Evolutionary conservation across 2,113 vertebrate species (phyloP).

Genomic region (Megaptera novaeangliae): DNA sequence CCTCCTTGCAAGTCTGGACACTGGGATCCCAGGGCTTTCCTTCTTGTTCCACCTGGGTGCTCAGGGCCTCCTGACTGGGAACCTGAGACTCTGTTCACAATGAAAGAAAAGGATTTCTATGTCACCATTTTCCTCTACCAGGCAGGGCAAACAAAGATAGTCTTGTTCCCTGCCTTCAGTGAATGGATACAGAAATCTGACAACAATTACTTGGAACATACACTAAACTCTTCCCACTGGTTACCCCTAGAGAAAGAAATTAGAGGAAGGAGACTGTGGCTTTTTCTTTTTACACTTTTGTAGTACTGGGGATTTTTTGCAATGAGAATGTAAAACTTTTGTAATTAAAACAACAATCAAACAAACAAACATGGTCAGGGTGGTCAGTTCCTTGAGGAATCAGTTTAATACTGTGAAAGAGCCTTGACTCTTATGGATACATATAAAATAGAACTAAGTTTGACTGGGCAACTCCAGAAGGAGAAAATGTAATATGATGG

Average conservation of each 20-base stretch:
- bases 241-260: neutral
- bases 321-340: neutral
- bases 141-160: constrained; percentile 11
- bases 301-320: neutral
- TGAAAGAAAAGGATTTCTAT: neutral
- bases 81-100: constrained; percentile 62
- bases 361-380: neutral
- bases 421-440: neutral
- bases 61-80: constrained; percentile 50
- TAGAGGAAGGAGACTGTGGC: neutral
- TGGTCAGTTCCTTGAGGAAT: neutral
- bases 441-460: neutral
- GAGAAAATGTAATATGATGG: neutral
- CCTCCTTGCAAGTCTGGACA: constrained; percentile 40
- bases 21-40: constrained; percentile 52
- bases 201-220: neutral
- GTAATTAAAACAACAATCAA: constrained; percentile 18
- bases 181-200: neutral
- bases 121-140: neutral
- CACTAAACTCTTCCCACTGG: neutral
- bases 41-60: constrained; percentile 48
- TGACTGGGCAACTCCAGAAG: neutral
- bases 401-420: neutral
- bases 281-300: neutral
- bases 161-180: neutral